These are phyloP conservation scores for Polietes domitor DNA, from an alignment of 2,888 invertebrate genomes.

Conservation along the genomic window DNA sequence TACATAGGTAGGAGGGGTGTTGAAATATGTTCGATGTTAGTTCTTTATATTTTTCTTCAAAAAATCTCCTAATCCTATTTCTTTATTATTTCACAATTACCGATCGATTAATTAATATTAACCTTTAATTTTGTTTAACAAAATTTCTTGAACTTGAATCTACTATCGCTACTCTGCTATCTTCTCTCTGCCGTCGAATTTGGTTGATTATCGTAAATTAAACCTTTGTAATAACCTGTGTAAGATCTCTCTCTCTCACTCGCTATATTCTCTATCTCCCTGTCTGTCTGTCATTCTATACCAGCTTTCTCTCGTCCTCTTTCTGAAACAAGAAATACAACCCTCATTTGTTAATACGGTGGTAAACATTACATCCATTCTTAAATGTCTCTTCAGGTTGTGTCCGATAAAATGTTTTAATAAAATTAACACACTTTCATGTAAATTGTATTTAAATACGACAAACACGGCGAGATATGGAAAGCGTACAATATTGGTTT, in stretches of 20 bases:
- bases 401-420: constrained; percentile 10
- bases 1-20: constrained; percentile 78
- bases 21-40: constrained; percentile 75
- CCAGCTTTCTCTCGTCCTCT: constrained; percentile 37
- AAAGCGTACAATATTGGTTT: constrained; percentile 59
- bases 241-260: constrained; percentile 9
- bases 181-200: neutral
- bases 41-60: constrained; percentile 50
- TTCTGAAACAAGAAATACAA: constrained; percentile 1
- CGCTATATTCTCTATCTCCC: constrained; percentile 24
- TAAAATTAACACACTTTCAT: constrained; percentile 19
- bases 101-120: constrained; percentile 37
- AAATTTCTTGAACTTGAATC: constrained; percentile 53
- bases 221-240: constrained; percentile 6
- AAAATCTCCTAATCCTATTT: constrained; percentile 38
- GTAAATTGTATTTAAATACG: constrained; percentile 28
- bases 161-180: constrained; percentile 30
- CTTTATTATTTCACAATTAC: constrained; percentile 34
- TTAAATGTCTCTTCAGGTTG: constrained; percentile 19
- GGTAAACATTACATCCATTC: constrained; percentile 43
- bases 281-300: constrained; percentile 39
- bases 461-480: neutral
- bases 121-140: constrained; percentile 32
- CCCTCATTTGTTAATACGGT: constrained; percentile 40
- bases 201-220: neutral